Conservation (phyloP, 2,797 vertebrate genomes). For the Monodelphis domestica region DNA sequence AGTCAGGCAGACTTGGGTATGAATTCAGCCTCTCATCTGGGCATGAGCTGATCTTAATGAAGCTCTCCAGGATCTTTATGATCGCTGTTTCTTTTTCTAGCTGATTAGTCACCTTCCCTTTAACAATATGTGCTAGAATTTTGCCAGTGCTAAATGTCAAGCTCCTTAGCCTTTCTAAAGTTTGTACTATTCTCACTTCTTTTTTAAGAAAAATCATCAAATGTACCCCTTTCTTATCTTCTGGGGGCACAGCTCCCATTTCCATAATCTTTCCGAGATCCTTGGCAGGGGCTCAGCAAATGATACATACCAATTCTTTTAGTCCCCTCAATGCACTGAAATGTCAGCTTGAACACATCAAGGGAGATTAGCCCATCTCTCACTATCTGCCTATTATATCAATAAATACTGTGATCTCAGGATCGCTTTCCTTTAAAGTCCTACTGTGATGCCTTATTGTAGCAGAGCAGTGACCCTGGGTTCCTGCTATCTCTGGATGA, state of each 20-base stretch:
- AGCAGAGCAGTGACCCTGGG: neutral
- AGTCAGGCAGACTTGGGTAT: no score
- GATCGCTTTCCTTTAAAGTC: neutral
- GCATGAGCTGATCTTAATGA: neutral
- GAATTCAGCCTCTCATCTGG: no score
- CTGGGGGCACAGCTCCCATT: neutral
- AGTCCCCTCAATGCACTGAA: neutral
- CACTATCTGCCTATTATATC: neutral
- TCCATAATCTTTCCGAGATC: neutral
- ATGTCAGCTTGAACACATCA: neutral
- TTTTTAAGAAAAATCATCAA: neutral
- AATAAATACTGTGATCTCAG: neutral
- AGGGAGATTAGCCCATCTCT: neutral
- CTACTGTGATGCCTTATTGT: neutral
- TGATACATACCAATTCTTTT: neutral
- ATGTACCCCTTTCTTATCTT: neutral
- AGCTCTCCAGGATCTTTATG: neutral
- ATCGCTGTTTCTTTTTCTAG: neutral
- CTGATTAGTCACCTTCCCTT: neutral
- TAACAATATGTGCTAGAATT: neutral
- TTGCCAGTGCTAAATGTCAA: neutral
- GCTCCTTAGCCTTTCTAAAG: neutral
- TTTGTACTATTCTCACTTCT: neutral
- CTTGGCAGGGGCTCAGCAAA: neutral
- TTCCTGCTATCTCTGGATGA: neutral